These are phyloP conservation scores for Globicephala melas DNA, from an alignment of 2,113 vertebrate species.

Conservation along the genomic window DNA sequence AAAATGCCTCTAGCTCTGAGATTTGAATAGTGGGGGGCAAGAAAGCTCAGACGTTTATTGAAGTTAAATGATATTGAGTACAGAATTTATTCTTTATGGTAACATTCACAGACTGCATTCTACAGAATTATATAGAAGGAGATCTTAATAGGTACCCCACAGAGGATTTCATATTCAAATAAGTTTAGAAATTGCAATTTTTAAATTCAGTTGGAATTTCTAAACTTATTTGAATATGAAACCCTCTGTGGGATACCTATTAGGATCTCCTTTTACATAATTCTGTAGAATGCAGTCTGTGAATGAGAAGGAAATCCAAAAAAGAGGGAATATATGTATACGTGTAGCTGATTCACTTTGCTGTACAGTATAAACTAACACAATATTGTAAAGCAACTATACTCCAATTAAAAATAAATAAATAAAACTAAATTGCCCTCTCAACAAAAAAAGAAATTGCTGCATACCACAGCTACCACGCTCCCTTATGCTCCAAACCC, in stretches of 20 bases:
- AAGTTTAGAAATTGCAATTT: neutral
- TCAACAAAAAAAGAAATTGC: neutral
- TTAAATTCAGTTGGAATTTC: neutral
- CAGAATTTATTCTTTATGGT: neutral
- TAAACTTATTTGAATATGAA: neutral
- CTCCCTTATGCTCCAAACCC: neutral
- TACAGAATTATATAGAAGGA: neutral
- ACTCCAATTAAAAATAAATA: too few species aligned
- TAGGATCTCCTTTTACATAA: neutral
- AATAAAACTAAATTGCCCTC: too few species aligned
- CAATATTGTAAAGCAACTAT: too few species aligned
- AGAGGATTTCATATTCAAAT: neutral
- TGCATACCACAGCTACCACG: neutral
- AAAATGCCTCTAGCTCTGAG: neutral
- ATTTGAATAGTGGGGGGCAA: neutral
- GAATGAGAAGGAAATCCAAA: neutral
- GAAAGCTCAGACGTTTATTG: neutral
- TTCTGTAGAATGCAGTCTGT: neutral
- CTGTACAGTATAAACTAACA: too few species aligned
- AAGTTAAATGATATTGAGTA: neutral
- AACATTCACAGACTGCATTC: neutral
- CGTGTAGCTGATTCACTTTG: too few species aligned
- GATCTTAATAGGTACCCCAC: neutral
- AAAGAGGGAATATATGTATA: too few species aligned
- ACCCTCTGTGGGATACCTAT: neutral